phyloP scores from a whole-genome alignment of 2,888 invertebrate genomes.

The Steinernema scapterisci region DNA sequence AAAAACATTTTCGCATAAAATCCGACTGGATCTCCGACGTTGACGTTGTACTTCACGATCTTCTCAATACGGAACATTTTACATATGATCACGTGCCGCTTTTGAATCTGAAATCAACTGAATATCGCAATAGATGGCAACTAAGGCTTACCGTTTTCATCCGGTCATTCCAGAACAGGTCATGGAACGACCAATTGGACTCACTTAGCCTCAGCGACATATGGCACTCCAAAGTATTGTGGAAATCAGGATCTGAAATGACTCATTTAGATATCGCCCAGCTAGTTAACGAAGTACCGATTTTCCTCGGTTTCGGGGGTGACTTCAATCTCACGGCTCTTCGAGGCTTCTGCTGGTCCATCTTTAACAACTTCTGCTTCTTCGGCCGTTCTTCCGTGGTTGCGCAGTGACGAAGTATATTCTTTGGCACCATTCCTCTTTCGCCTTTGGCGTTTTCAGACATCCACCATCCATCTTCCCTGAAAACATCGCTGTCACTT shows the following conservation, averaged over 20 bases:
- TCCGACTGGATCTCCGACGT: background rate
- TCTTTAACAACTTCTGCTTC: background rate
- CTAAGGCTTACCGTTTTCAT: background rate
- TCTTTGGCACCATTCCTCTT: constrained; percentile 14
- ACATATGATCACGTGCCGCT: constrained; percentile 1
- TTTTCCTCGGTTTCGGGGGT: background rate
- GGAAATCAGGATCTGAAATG: background rate
- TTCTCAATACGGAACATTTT: constrained; percentile 13
- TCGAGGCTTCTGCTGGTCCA: background rate
- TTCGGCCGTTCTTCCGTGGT: background rate
- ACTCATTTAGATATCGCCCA: background rate
- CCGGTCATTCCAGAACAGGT: constrained; percentile 9
- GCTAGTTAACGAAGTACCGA: background rate
- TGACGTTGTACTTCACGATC: background rate
- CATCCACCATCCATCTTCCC: constrained; percentile 27
- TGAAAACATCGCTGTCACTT: background rate
- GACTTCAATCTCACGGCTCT: background rate
- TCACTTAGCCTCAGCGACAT: constrained; percentile 13
- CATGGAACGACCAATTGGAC: constrained; percentile 22
- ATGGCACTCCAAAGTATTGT: constrained; percentile 20
- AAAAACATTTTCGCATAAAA: background rate
- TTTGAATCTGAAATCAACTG: background rate
- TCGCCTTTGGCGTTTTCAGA: constrained; percentile 6
- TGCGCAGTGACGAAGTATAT: background rate
- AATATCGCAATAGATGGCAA: too few species aligned